These are phyloP conservation scores for Andrena cerasifolii DNA, from an alignment of 1,140 invertebrate species.

Conservation along the genomic window DNA sequence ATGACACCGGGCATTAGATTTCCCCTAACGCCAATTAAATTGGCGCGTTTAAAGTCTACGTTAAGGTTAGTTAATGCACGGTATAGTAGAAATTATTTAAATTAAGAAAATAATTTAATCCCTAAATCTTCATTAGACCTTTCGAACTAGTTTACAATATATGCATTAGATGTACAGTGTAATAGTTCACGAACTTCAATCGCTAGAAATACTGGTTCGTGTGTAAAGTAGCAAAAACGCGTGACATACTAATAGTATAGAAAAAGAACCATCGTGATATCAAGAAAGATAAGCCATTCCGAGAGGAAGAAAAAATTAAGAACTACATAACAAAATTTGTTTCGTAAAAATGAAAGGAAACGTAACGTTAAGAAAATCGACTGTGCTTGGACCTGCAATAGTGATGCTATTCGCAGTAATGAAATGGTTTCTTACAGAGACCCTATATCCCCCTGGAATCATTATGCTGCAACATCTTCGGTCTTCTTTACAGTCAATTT, in stretches of 20 bases:
- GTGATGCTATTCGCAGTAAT: slow-evolving; percentile 47
- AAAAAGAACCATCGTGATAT: background rate
- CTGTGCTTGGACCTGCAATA: slow-evolving; percentile 42
- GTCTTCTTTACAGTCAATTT: slow-evolving; percentile 81
- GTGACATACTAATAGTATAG: background rate
- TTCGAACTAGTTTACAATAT: slow-evolving; percentile 6
- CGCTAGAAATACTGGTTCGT: background rate
- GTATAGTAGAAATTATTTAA: slow-evolving; percentile 38
- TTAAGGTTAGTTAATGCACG: slow-evolving; percentile 6
- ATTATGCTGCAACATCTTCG: slow-evolving; percentile 53
- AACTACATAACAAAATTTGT: background rate
- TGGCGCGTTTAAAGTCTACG: background rate
- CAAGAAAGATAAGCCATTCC: background rate
- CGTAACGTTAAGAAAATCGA: slow-evolving; percentile 5
- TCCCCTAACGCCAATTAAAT: slow-evolving; percentile 7
- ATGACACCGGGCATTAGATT: background rate
- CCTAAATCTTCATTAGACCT: slow-evolving; percentile 18
- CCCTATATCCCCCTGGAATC: background rate
- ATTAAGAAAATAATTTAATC: slow-evolving; percentile 34
- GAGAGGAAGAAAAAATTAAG: slow-evolving; percentile 12
- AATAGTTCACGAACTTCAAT: background rate
- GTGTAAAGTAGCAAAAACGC: background rate
- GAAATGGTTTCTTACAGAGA: slow-evolving; percentile 7
- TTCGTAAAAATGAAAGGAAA: background rate
- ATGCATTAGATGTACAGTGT: background rate